Percentiles rank a stretch among this genome's conserved stretches.
Conservation (phyloP, 2,113 vertebrate species). For the Lanius collurio region DNA sequence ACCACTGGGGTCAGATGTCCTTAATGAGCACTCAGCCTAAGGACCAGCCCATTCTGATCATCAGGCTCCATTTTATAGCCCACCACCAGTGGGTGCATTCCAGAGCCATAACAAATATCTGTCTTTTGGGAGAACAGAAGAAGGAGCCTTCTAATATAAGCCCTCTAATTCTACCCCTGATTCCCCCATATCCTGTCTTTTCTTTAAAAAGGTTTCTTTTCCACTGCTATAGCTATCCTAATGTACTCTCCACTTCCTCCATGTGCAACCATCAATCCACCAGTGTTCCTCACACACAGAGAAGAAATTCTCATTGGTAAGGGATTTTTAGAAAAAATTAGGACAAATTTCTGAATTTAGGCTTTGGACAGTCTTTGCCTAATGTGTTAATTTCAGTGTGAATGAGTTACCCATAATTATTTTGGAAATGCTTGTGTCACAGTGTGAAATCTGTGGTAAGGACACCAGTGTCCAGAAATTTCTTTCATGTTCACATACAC, state of each 20-base stretch:
- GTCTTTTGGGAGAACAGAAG: neutral
- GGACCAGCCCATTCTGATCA: neutral
- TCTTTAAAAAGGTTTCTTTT: neutral
- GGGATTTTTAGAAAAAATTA: neutral
- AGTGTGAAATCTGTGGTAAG: neutral
- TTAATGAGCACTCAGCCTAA: neutral
- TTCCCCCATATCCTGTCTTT: neutral
- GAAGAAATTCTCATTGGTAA: neutral
- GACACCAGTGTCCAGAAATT: neutral
- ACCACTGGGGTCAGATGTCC: neutral
- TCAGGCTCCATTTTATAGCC: neutral
- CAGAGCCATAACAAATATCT: neutral
- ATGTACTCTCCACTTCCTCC: neutral
- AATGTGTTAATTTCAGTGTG: neutral
- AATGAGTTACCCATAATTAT: neutral
- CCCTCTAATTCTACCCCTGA: neutral
- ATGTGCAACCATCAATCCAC: rapidly evolving
- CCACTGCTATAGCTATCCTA: neutral
- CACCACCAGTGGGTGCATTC: neutral
- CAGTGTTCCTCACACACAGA: rapidly evolving
- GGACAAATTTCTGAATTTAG: neutral
- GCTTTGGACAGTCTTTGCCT: neutral
- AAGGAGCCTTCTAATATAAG: neutral
- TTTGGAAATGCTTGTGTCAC: neutral
- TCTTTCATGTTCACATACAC: neutral